phyloP scores from a whole-genome alignment of 2,797 vertebrate genomes.

The Nasua narica region DNA sequence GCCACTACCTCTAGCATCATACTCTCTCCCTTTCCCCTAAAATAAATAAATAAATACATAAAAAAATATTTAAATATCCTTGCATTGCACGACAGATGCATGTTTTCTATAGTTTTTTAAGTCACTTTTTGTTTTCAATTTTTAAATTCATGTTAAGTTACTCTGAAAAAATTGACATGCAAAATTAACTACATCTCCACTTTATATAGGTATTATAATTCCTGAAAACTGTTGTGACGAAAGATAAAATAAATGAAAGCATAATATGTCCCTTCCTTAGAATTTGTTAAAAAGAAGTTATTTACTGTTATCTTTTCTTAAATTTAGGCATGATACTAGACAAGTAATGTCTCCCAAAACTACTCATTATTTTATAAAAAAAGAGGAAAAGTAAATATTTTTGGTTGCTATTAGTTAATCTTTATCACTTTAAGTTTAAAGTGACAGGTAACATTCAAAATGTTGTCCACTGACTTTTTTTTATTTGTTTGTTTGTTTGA shows the following conservation, averaged over 20 bases:
- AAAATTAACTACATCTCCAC: neutral
- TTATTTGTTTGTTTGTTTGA: conserved; percentile 67
- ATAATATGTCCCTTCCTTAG: neutral
- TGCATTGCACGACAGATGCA: neutral
- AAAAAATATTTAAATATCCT: neutral
- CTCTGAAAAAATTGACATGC: neutral
- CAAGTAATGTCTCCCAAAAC: conserved; percentile 1
- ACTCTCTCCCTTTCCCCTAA: neutral
- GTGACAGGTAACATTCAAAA: neutral
- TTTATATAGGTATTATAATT: neutral
- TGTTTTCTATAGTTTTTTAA: neutral
- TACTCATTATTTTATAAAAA: neutral
- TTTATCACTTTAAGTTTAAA: neutral
- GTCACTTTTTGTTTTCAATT: neutral
- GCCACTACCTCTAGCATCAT: neutral
- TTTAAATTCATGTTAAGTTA: conserved; percentile 25
- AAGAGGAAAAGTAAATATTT: neutral
- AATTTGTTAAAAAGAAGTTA: conserved; percentile 31
- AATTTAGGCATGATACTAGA: neutral
- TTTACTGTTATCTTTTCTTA: neutral
- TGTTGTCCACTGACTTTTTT: conserved; percentile 29
- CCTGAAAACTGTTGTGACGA: neutral
- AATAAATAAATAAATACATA: neutral
- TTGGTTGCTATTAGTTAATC: neutral
- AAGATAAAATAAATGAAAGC: neutral